Percentiles rank a stretch among this genome's conserved stretches.
phyloP scores from a whole-genome alignment of 2,888 invertebrate species.

The Cheilosia vulpina region DNA sequence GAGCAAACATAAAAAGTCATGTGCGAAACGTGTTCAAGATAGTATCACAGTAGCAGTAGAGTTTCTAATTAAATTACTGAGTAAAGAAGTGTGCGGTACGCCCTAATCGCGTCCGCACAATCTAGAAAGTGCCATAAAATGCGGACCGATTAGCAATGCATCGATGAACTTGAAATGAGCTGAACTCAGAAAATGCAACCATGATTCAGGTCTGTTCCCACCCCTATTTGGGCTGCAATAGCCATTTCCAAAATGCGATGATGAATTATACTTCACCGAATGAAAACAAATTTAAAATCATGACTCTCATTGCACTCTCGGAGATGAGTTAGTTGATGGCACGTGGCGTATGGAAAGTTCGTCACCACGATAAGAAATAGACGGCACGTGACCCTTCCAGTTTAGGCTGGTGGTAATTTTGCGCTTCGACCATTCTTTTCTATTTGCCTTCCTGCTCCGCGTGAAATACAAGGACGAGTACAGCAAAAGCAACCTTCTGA shows the following conservation, averaged over 20 bases:
- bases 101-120: slow-evolving; percentile 51
- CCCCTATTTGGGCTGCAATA: slow-evolving; percentile 19
- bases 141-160: slow-evolving; percentile 74
- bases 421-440: slow-evolving; percentile 47
- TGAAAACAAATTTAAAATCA: slow-evolving; percentile 73
- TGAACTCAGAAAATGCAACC: slow-evolving; percentile 59
- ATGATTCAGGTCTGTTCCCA: slow-evolving; percentile 1
- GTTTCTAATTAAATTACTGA: slow-evolving; percentile 73
- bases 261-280: slow-evolving; percentile 66
- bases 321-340: slow-evolving; percentile 70
- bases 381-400: slow-evolving; percentile 78
- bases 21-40: slow-evolving; percentile 71
- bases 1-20: slow-evolving; percentile 66
- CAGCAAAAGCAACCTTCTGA: too few species aligned
- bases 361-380: slow-evolving; percentile 83
- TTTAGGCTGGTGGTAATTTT: slow-evolving; percentile 62
- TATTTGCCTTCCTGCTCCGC: slow-evolving; percentile 18
- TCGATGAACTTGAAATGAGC: slow-evolving; percentile 70
- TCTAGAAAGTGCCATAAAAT: slow-evolving; percentile 66
- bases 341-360: slow-evolving; percentile 82
- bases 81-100: slow-evolving; percentile 56
- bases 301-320: slow-evolving; percentile 56
- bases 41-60: slow-evolving; percentile 39
- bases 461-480: not conserved
- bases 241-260: slow-evolving; percentile 55